Conservation (phyloP, 2,797 vertebrate genomes). For the Fringilla coelebs region DNA sequence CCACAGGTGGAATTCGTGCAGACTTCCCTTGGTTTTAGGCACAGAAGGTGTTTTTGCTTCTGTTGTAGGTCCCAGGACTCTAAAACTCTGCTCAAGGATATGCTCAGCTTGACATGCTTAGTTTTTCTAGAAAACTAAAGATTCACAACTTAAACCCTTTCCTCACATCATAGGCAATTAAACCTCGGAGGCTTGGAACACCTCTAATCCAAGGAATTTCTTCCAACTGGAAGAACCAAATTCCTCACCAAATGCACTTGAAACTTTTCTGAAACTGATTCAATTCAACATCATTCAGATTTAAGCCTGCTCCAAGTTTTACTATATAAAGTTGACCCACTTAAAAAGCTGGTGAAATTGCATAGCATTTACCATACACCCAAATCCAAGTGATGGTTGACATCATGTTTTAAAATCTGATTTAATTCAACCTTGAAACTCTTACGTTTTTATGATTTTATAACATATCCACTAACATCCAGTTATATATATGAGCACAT, state of each 20-base stretch:
- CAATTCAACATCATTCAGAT: neutral
- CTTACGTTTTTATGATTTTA: neutral
- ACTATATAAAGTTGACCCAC: neutral
- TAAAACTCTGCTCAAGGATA: neutral
- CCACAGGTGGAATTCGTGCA: neutral
- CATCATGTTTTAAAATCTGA: neutral
- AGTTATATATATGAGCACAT: neutral
- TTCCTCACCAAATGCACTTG: neutral
- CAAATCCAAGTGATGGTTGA: neutral
- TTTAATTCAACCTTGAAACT: neutral
- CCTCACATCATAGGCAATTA: rapidly evolving
- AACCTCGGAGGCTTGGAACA: neutral
- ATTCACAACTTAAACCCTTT: neutral
- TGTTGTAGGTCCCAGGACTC: neutral
- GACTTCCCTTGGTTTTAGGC: neutral
- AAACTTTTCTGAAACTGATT: neutral
- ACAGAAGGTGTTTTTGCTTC: neutral
- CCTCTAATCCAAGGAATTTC: neutral
- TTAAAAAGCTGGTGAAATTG: neutral
- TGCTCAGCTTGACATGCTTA: neutral
- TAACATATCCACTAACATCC: neutral
- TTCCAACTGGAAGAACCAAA: neutral
- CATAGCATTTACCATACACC: neutral
- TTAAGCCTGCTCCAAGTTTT: neutral
- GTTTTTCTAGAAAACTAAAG: neutral